Conservation (phyloP, 1,140 invertebrate genomes). For the Cotesia typhae region DNA sequence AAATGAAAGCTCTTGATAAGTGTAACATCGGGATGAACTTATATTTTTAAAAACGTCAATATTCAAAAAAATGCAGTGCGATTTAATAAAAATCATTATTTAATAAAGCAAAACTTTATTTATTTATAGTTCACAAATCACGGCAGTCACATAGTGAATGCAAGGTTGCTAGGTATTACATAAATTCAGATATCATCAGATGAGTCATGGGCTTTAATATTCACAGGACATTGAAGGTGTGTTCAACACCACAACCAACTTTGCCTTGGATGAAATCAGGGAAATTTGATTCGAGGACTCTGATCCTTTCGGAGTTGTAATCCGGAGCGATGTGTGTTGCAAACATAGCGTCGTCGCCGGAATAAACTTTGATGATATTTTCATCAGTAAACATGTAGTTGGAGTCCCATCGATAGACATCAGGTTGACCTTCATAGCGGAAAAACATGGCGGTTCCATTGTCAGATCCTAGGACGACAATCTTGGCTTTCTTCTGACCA, state of each 20-base stretch:
- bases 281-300: slow-evolving; percentile 72
- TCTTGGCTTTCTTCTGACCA: slow-evolving; percentile 65
- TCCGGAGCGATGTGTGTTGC: slow-evolving; percentile 70
- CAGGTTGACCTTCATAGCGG: slow-evolving; percentile 63
- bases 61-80: too few relatives aligned
- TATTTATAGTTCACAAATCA: too few relatives aligned
- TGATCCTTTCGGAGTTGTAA: slow-evolving; percentile 66
- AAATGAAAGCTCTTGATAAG: too few relatives aligned
- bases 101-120: too few relatives aligned
- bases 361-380: slow-evolving; percentile 66
- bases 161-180: too few relatives aligned
- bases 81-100: too few relatives aligned
- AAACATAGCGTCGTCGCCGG: slow-evolving; percentile 64
- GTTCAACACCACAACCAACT: slow-evolving; percentile 69
- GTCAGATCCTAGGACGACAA: slow-evolving; percentile 72
- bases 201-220: slow-evolving; percentile 32
- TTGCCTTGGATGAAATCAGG: slow-evolving; percentile 70
- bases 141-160: too few relatives aligned
- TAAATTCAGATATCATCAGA: too few relatives aligned
- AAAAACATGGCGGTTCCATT: slow-evolving; percentile 70
- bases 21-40: too few relatives aligned
- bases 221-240: slow-evolving; percentile 66
- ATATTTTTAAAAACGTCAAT: too few relatives aligned
- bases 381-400: slow-evolving; percentile 45
- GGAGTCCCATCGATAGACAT: slow-evolving; percentile 65